Evolutionary conservation across 2,888 invertebrate genomes (phyloP), one percentile per base, ranked within the genome.

Genomic region (Stenichneumon culpator): DNA sequence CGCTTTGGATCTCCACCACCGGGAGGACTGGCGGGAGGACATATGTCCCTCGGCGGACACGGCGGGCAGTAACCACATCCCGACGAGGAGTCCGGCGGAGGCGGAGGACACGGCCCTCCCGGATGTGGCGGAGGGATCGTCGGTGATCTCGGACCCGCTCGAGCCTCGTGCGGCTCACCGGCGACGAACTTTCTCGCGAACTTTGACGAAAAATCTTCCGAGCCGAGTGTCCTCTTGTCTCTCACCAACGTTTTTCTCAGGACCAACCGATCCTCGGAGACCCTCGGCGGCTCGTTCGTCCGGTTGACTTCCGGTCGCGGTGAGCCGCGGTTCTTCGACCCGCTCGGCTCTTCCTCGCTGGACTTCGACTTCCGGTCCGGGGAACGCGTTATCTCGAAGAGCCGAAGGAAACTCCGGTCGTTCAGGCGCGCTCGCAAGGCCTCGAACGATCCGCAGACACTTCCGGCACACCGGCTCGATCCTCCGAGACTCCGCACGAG

Each of bases 91-190:
- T 50, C 52, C 7, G 50, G 19, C 39, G 22, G 7, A 5, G 19
- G 36, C 36, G 44, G 47, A 28, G 74, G 47, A 63, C n/a, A 44
- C 28, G 60, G 60, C n/a, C 57, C 44, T 60, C 60, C 73, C 54
- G 73, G 73, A 73, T 44, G 60, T 22, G 52, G 50, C 47, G 54
- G 36, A 3, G 70, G 52, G n/a, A 70, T 54, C 9, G 60, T 73
- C 25, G 73, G 73, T 72, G 72, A 22, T 72, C 25, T 39, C 54
- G 57, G 19, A 11, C 44, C 60, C 11, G 25, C 57, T 0, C 19
- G 5, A 2, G 47, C 16, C 32, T 63, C 44, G 2, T 25, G 16
- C 22, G 44, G 16, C n/a, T 32, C 19, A 14, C 5, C 47, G 11
- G 22, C 14, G 5, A 63, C 28, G 1, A 65, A 32, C 32, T 50